These are phyloP conservation scores for Odocoileus virginianus DNA, from an alignment of 2,113 vertebrate species.

Conservation along the genomic window DNA sequence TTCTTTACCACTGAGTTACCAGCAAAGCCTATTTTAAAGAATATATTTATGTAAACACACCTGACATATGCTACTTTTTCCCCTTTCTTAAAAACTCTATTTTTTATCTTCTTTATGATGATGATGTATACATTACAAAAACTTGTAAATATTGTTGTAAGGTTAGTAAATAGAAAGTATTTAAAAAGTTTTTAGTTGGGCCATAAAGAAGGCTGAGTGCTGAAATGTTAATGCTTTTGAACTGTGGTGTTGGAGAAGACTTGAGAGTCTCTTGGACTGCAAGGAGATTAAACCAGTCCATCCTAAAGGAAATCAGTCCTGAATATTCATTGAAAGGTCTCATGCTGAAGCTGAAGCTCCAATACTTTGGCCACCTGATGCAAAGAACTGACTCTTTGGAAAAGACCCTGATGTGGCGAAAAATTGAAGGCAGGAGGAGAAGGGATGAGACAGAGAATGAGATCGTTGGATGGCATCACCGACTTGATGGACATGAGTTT, in stretches of 20 bases:
- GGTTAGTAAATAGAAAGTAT: not conserved
- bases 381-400: not conserved
- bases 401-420: not conserved
- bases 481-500: not conserved
- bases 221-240: not conserved
- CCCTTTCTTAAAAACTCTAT: not conserved
- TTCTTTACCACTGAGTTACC: not conserved
- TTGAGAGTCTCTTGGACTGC: not conserved
- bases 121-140: not conserved
- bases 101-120: not conserved
- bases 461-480: not conserved
- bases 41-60: not conserved
- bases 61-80: not conserved
- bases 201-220: not conserved
- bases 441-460: not conserved
- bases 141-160: not conserved
- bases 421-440: not conserved
- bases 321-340: not conserved
- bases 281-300: not conserved
- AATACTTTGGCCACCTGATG: not conserved
- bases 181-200: not conserved
- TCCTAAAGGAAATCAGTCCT: not conserved
- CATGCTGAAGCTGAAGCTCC: not conserved
- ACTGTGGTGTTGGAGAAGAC: not conserved
- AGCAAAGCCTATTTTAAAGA: not conserved